Base-by-base conservation (phyloP, 2,797 vertebrate genomes). In the Pangasius macronema region DNA sequence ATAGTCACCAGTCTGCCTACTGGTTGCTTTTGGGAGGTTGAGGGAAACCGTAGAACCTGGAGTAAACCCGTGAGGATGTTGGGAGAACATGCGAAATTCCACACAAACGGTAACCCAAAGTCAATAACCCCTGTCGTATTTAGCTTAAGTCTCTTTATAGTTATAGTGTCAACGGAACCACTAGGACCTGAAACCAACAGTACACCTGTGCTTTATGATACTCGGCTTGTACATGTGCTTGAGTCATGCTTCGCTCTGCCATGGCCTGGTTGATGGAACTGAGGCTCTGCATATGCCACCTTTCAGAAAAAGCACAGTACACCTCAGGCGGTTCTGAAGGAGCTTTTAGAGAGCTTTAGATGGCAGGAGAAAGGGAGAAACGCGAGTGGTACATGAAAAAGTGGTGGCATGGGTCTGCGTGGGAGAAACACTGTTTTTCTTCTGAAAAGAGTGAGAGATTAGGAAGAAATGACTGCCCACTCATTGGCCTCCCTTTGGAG, bases 401-500 rank as follows among this genome's bases (percentile, higher is more conserved):
- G 83, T 77, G 83, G 85, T 85, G 76, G 85, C 85, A 77, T 73
- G 85, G 87, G 55, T 90, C 86, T 88, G 90, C 88, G 91, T 91
- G 88, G 89, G 91, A 88, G 91, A 90, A 87, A 86, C 87, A 63
- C 53, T 87, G 85, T 83, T 88, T 89, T 82, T 87, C 83, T 88
- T 80, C 72, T 86, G 85, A 88, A 91, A 89, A 83, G 79, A 87
- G 82, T 51, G 88, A 87, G 89, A 88, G 89, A 91, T 91, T 88
- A 87, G 86, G 84, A 87, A 89, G 89, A 88, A 85, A 89, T 83
- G 83, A 82, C 90, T 89, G 85, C 89, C 89, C 90, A 92, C 90
- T 90, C 88, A 83, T 85, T 81, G 76, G 88, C 86, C 84, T 89
- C 87, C 79, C 76, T 87, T 90, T 89, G 75, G 85, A 89, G 57